Percentiles rank a stretch among this genome's conserved stretches.
phyloP scores from a whole-genome alignment of 2,113 vertebrate species.

The Chlamydotis undulata region DNA sequence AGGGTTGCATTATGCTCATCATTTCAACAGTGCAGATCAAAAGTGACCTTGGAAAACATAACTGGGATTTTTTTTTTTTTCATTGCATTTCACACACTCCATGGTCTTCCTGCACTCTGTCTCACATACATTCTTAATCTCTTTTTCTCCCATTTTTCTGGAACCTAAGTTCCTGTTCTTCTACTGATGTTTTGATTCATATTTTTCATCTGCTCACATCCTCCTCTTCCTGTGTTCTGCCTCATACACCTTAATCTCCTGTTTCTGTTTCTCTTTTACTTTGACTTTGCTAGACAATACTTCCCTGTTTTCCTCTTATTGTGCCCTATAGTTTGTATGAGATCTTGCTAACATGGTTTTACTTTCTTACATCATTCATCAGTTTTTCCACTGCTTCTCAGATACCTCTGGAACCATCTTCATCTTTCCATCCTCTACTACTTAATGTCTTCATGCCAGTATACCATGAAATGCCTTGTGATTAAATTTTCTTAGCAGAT shows the following conservation, averaged over 20 bases:
- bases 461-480: not conserved
- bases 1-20: not conserved
- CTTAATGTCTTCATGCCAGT: not conserved
- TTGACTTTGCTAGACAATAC: not conserved
- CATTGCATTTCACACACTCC: not conserved
- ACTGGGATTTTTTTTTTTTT: not conserved
- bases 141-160: not conserved
- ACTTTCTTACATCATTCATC: not conserved
- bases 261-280: not conserved
- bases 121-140: not conserved
- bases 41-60: not conserved
- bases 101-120: not conserved
- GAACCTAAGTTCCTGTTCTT: not conserved
- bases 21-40: not conserved
- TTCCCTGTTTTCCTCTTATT: not conserved
- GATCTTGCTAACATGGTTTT: not conserved
- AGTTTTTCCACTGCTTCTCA: not conserved
- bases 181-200: not conserved
- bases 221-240: not conserved
- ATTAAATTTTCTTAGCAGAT: not conserved
- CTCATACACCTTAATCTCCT: not conserved
- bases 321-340: fast-evolving
- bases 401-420: not conserved
- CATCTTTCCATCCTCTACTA: not conserved
- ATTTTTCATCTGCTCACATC: not conserved